A percentile compares a stretch with the other conserved stretches of the same genome.
These are phyloP conservation scores for Agrilus planipennis DNA, from an alignment of 1,140 invertebrate species.

Conservation along the genomic window DNA sequence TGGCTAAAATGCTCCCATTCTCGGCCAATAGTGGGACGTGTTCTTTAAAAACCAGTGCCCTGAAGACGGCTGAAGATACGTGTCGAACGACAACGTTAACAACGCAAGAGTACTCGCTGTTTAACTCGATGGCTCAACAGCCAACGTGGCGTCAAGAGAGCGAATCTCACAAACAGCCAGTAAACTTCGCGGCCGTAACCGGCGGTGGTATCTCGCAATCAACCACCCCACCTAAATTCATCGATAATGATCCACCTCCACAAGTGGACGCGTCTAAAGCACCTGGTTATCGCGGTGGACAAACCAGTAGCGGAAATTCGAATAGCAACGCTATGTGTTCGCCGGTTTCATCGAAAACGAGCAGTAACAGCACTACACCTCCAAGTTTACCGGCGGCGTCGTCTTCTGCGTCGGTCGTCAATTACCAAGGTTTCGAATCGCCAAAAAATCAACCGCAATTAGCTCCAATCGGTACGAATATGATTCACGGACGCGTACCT, in stretches of 20 bases:
- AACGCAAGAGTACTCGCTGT: slow-evolving; percentile 62
- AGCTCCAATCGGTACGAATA: slow-evolving; percentile 27
- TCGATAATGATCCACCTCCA: slow-evolving; percentile 45
- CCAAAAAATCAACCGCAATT: slow-evolving; percentile 21
- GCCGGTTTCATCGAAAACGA: slow-evolving; percentile 53
- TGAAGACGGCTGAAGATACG: slow-evolving; percentile 4
- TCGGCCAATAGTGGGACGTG: background rate
- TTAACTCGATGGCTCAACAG: slow-evolving; percentile 56
- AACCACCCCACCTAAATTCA: slow-evolving; percentile 37
- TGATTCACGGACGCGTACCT: slow-evolving; percentile 16
- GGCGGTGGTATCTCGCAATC: slow-evolving; percentile 42
- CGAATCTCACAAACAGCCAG: slow-evolving; percentile 49
- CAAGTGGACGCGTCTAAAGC: slow-evolving; percentile 68
- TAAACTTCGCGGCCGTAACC: slow-evolving; percentile 64
- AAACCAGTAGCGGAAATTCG: no score
- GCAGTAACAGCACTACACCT: slow-evolving; percentile 38
- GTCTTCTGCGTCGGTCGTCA: slow-evolving; percentile 13
- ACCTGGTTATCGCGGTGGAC: slow-evolving; percentile 65
- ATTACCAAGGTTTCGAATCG: slow-evolving; percentile 16
- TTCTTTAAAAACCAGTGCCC: slow-evolving; percentile 7
- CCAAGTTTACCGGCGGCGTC: slow-evolving; percentile 28
- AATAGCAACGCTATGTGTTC: slow-evolving; percentile 51
- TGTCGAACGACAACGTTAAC: slow-evolving; percentile 12
- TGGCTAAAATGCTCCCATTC: slow-evolving; percentile 30
- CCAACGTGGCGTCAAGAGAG: slow-evolving; percentile 54